Conservation (phyloP, 2,888 invertebrate genomes). For the Sinelater perroti region DNA sequence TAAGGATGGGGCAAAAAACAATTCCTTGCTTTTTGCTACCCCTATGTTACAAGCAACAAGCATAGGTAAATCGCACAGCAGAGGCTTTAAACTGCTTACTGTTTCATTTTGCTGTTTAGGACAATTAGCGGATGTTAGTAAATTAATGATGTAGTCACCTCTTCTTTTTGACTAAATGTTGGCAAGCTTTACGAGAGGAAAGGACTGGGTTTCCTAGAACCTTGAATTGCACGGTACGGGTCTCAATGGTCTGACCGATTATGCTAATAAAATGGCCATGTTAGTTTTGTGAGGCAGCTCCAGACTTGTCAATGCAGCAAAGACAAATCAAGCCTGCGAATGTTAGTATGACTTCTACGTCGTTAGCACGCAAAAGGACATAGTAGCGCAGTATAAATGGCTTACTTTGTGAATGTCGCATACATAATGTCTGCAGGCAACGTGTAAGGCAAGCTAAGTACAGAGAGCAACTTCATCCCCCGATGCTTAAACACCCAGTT, state of each 20-base stretch:
- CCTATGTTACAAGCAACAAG: too few species aligned
- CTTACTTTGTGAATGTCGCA: constrained; percentile 88
- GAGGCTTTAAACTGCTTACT: too few species aligned
- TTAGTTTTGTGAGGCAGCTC: constrained; percentile 42
- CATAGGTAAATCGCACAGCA: too few species aligned
- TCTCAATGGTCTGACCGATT: constrained; percentile 59
- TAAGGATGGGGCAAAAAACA: too few species aligned
- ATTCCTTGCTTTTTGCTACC: too few species aligned
- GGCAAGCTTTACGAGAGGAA: constrained; percentile 28
- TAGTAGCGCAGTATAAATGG: too few species aligned
- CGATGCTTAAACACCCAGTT: constrained; percentile 90
- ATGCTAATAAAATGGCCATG: constrained; percentile 56
- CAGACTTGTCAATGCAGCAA: too few species aligned
- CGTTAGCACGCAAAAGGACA: background rate
- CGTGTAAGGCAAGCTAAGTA: constrained; percentile 85
- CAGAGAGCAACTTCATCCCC: constrained; percentile 81
- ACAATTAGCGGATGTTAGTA: constrained; percentile 4
- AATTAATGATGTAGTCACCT: constrained; percentile 37
- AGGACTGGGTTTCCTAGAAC: constrained; percentile 56
- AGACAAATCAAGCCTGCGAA: constrained; percentile 49
- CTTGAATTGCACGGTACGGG: constrained; percentile 57
- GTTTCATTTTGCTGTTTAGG: too few species aligned
- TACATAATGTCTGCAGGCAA: constrained; percentile 88
- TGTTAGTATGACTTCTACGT: constrained; percentile 29
- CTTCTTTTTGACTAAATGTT: constrained; percentile 32